These are phyloP conservation scores for Enteromius mattozi DNA, from an alignment of 2,797 vertebrate species.

Conservation along the genomic window DNA sequence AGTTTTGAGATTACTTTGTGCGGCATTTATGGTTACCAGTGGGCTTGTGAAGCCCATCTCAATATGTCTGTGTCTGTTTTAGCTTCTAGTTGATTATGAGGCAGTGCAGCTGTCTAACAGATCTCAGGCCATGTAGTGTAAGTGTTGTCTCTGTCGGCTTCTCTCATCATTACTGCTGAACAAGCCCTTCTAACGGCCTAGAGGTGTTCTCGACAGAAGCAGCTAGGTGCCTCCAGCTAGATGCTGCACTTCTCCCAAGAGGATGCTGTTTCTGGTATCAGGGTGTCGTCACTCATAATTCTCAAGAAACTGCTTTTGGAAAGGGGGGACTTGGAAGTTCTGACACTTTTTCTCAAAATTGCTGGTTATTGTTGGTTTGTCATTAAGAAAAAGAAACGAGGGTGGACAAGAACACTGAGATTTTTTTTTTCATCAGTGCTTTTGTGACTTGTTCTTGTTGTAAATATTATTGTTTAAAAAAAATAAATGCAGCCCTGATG, in stretches of 20 bases:
- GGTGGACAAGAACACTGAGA: background rate
- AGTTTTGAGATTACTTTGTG: background rate
- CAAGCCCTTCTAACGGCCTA: conserved; percentile 13
- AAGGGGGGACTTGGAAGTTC: background rate
- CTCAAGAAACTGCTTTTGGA: conserved; percentile 9
- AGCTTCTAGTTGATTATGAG: conserved; percentile 15
- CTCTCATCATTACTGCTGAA: conserved; percentile 37
- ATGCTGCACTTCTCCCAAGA: conserved; percentile 20
- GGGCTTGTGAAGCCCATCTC: background rate
- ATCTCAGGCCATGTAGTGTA: background rate
- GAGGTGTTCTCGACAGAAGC: conserved; percentile 24
- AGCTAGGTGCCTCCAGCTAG: conserved; percentile 26
- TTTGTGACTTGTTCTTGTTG: background rate
- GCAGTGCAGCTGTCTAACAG: conserved; percentile 10
- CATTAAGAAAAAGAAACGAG: background rate
- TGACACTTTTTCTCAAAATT: background rate
- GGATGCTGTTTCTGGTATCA: conserved; percentile 7
- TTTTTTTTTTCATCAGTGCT: background rate
- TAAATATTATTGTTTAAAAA: background rate
- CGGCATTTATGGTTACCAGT: background rate
- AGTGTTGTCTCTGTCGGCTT: conserved; percentile 11
- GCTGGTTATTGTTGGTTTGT: background rate
- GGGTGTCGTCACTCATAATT: conserved; percentile 15
- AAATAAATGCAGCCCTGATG: background rate
- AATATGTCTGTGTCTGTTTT: background rate